Evolutionary conservation across 37 sponge, comb jelly and placozoan genomes (phyloP), one percentile per base, ranked within the genome.

Genomic region (Ephydatia muelleri): DNA sequence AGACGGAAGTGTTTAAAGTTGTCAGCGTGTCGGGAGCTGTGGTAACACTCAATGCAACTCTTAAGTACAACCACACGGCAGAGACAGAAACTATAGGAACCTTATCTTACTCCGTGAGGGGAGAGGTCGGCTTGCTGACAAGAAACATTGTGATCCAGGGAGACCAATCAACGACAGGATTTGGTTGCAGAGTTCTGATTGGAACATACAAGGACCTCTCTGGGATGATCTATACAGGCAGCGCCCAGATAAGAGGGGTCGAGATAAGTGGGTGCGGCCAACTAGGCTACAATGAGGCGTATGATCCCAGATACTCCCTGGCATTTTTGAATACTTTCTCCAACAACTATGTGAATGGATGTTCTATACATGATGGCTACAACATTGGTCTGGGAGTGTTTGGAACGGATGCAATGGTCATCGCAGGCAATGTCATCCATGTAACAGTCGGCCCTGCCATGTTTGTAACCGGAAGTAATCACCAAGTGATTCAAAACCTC

Each of bases 211-310:
- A 48, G 28, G 66, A 34, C 26, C 57, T 57, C 14, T 57, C 82
- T 25, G 65, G 39, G 8, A 77, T 38, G 28, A 34, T 48, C 12
- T 89, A 66, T 67, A 72, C 37, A 47, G 96, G 96, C 0, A 75
- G 73, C 8, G 79, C 72, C 31, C 28, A 83, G 47, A 67, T 96
- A 5, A 83, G 84, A 25, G 72, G 85, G 0, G 91, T 93, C 22
- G 93, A 96, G 83, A 78, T 96, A 28, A 76, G 88, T 5, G 67
- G 80, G 47, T 96, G 96, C 83, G 96, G 96, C 33, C 96, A 96
- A 72, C 93, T 89, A 19, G 93, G 96, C 4, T 93, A 89, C 80
- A 85, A 86, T 38, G 76, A 85, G 0, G 82, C 88, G 0, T 39
- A 80, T 11, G 96, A 96, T 77, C 96, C 96, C 6, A 87, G 96